A percentile compares a stretch with the other conserved stretches of the same genome.
phyloP scores from a whole-genome alignment of 2,797 vertebrate species.

The Nannoperca australis region DNA sequence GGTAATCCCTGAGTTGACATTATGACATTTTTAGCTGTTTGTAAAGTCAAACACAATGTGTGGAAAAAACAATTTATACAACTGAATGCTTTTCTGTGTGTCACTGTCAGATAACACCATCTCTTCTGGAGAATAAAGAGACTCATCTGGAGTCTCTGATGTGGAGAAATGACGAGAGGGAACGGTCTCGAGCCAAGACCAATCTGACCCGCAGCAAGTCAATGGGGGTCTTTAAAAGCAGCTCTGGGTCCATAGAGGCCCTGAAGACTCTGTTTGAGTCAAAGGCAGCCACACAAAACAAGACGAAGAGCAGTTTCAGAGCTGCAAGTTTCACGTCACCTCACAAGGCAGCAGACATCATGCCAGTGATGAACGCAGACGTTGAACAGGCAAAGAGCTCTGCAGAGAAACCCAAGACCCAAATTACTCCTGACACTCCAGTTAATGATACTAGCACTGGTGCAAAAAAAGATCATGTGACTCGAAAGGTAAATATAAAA shows the following conservation, averaged over 20 bases:
- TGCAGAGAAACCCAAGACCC: conserved; percentile 24
- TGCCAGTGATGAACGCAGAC: conserved; percentile 34
- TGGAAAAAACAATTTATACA: background rate
- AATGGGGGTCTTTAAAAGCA: conserved; percentile 72
- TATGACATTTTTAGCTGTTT: background rate
- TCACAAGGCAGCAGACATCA: conserved; percentile 13
- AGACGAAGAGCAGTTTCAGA: conserved; percentile 45
- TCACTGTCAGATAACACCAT: conserved; percentile 43
- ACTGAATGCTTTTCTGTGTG: background rate
- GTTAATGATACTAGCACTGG: conserved; percentile 3
- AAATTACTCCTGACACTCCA: background rate
- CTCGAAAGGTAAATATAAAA: conserved; percentile 67
- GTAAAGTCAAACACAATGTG: background rate
- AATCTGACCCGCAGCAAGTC: conserved; percentile 80
- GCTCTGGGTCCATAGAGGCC: conserved; percentile 59
- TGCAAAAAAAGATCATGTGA: conserved; percentile 45
- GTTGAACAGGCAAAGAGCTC: conserved; percentile 29
- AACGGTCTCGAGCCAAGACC: conserved; percentile 27
- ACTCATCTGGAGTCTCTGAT: conserved; percentile 40
- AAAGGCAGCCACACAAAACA: conserved; percentile 40
- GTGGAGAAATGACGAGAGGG: conserved; percentile 51
- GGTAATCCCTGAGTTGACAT: conserved; percentile 46
- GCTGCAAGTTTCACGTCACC: conserved; percentile 5
- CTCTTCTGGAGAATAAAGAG: conserved; percentile 27
- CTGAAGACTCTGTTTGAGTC: conserved; percentile 82